A percentile compares a stretch with the other conserved stretches of the same genome.
phyloP scores from a whole-genome alignment of 2,113 vertebrate species.

The Apteryx mantelli region DNA sequence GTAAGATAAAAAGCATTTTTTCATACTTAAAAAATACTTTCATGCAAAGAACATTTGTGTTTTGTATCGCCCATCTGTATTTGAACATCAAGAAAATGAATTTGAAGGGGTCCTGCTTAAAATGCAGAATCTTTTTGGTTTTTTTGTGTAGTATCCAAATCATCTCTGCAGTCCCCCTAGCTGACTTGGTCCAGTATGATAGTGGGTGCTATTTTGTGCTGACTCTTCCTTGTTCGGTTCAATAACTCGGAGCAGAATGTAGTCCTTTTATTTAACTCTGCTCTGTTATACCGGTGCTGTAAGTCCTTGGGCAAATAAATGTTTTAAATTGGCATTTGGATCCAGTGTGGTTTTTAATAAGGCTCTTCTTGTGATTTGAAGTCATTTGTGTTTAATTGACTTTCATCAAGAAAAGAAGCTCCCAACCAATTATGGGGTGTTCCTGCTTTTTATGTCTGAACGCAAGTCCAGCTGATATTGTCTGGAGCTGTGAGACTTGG shows the following conservation, averaged over 20 bases:
- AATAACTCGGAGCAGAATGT: not conserved
- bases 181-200: not conserved
- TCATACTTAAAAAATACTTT: not conserved
- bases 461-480: not conserved
- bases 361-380: slow-evolving; percentile 32
- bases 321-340: slow-evolving; percentile 15
- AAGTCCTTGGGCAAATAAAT: not conserved
- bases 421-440: not conserved
- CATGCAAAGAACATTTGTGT: not conserved
- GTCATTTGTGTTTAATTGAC: slow-evolving; percentile 37
- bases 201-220: not conserved
- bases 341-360: slow-evolving; percentile 54
- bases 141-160: not conserved
- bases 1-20: slow-evolving; percentile 35
- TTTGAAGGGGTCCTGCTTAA: not conserved
- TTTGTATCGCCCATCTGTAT: slow-evolving; percentile 13
- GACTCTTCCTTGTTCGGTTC: not conserved
- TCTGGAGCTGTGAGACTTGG: not conserved
- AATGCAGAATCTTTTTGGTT: not conserved
- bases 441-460: not conserved
- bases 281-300: not conserved
- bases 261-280: not conserved
- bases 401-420: slow-evolving; percentile 36
- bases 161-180: not conserved
- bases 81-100: slow-evolving; percentile 26